A percentile compares a stretch with the other conserved stretches of the same genome.
Evolutionary conservation across 2,797 vertebrate genomes (phyloP).

Genomic region (Loriculus beryllinus): DNA sequence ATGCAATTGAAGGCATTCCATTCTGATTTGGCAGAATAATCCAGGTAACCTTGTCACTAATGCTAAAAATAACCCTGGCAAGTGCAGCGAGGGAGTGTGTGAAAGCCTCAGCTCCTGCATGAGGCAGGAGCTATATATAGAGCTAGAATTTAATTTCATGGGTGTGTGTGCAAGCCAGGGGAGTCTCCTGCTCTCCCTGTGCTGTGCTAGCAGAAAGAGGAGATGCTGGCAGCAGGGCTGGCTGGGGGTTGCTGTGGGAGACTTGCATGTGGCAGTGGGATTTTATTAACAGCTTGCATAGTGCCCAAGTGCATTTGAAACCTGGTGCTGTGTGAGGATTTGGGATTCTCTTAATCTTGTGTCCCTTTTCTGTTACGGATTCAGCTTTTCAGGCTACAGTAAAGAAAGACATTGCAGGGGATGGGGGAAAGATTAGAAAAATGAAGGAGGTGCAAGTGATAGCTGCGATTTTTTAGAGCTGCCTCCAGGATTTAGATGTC

Average conservation of each 20-base stretch:
- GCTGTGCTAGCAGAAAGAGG: neutral
- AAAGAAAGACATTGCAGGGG: neutral
- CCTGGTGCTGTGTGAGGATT: neutral
- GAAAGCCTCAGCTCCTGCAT: neutral
- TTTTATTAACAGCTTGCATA: neutral
- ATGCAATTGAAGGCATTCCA: neutral
- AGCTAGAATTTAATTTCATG: neutral
- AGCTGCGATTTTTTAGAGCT: neutral
- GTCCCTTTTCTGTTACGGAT: neutral
- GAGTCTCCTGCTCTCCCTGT: neutral
- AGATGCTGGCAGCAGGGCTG: neutral
- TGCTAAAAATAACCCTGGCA: conserved; percentile 45
- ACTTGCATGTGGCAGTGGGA: neutral
- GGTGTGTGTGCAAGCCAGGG: neutral
- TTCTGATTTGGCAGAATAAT: neutral
- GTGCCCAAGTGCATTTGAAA: neutral
- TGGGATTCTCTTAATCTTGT: neutral
- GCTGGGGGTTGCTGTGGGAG: neutral
- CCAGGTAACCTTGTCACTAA: conserved; percentile 11
- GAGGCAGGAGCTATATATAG: conserved; percentile 28
- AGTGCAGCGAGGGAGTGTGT: neutral
- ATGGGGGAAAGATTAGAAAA: neutral
- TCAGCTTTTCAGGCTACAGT: neutral
- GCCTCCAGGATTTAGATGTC: neutral
- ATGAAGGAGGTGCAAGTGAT: neutral